Percentiles rank a stretch among this genome's conserved stretches.
phyloP scores from a whole-genome alignment of 2,888 invertebrate species.

The Netelia melanura region DNA sequence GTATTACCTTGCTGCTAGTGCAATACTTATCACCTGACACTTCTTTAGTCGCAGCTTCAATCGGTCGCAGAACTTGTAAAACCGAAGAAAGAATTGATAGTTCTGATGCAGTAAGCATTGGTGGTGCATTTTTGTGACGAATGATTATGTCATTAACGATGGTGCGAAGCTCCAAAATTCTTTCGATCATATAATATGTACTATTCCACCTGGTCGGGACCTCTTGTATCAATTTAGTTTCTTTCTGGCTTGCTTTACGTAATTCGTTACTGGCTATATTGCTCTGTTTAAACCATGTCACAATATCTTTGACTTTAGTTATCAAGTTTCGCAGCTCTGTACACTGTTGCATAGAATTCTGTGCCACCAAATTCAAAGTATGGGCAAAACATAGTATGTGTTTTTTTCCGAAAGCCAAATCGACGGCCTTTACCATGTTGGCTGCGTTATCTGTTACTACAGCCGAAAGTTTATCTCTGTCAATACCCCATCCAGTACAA shows the following conservation, averaged over 20 bases:
- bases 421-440: constrained; percentile 77
- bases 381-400: constrained; percentile 80
- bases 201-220: constrained; percentile 14
- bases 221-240: constrained; percentile 9
- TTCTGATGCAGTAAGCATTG: too few species aligned
- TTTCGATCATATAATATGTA: constrained; percentile 20
- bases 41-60: too few species aligned
- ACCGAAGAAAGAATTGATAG: too few species aligned
- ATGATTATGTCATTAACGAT: constrained; percentile 74
- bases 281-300: too few species aligned
- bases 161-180: constrained; percentile 62
- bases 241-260: background rate
- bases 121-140: constrained; percentile 74
- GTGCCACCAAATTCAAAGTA: constrained; percentile 78
- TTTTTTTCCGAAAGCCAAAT: constrained; percentile 76
- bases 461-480: constrained; percentile 72
- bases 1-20: too few species aligned
- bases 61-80: too few species aligned
- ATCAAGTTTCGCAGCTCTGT: constrained; percentile 69
- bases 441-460: constrained; percentile 71
- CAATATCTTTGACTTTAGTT: constrained; percentile 73
- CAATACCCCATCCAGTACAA: constrained; percentile 70
- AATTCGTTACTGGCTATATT: constrained; percentile 20
- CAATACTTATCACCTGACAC: too few species aligned
- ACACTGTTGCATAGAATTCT: constrained; percentile 68